Evolutionary conservation across 2,888 invertebrate species (phyloP).

Genomic region (Rhimphoctona megacephalus): DNA sequence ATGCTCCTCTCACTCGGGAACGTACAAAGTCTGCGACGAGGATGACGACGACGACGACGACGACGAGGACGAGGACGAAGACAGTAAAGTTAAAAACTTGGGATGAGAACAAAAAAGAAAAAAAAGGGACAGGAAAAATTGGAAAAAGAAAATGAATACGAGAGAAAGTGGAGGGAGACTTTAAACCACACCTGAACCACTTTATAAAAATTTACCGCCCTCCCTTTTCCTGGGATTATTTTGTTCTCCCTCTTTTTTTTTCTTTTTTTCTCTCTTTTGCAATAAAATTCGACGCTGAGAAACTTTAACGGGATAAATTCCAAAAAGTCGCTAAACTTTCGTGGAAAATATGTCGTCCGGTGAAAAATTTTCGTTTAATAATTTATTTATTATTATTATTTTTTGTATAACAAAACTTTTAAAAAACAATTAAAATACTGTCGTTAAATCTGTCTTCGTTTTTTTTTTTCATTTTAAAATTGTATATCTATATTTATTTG

Average conservation of each 20-base stretch:
- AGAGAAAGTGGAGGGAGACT: constrained; percentile 14
- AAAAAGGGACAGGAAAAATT: background rate
- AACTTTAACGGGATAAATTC: constrained; percentile 46
- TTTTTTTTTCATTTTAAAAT: background rate
- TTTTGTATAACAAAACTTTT: background rate
- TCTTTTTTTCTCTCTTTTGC: constrained; percentile 16
- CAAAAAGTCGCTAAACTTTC: constrained; percentile 30
- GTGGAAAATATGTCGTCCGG: background rate
- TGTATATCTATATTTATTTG: too few relatives aligned
- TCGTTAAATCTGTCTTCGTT: background rate
- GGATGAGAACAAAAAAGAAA: too few relatives aligned
- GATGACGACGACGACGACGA: constrained; percentile 8
- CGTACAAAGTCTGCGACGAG: constrained; percentile 46
- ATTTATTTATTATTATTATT: background rate
- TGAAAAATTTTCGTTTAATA: background rate
- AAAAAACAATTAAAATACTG: background rate
- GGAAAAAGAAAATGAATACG: background rate
- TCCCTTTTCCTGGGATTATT: background rate
- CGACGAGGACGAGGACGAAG: constrained; percentile 33
- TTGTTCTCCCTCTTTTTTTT: background rate
- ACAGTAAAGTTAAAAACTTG: constrained; percentile 42
- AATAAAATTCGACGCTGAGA: constrained; percentile 33
- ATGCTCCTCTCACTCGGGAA: background rate
- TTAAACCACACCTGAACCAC: constrained; percentile 58
- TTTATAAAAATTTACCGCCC: constrained; percentile 47